Evolutionary conservation across 1,140 invertebrate genomes (phyloP).

Genomic region (Meloidogyne hapla): DNA sequence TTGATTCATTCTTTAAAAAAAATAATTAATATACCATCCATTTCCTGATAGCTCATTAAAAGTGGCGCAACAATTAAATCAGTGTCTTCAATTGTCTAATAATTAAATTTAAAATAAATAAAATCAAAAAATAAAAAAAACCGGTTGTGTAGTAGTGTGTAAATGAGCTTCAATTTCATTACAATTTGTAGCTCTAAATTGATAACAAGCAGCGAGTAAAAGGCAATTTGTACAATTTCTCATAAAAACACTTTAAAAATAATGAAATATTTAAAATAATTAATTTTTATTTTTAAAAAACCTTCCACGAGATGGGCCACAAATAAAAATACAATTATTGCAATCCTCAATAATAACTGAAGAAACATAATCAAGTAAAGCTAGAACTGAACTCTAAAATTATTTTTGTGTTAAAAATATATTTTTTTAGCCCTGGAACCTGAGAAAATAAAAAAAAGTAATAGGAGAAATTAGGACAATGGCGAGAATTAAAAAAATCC

Average conservation of each 20-base stretch:
- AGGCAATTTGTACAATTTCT: constrained; percentile 22
- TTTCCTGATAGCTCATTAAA: constrained; percentile 23
- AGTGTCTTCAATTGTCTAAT: constrained; percentile 25
- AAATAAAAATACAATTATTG: constrained; percentile 20
- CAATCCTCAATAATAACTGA: constrained; percentile 23
- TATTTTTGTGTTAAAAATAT: too few species aligned
- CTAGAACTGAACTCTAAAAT: constrained; percentile 19
- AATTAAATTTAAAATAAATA: not conserved
- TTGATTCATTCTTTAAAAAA: not conserved
- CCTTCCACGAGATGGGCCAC: constrained; percentile 23
- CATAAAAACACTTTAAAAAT: constrained; percentile 14
- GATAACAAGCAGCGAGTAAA: constrained; percentile 23
- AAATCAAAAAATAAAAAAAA: not conserved
- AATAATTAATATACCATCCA: not conserved
- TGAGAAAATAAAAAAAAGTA: not conserved
- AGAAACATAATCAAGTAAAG: constrained; percentile 11
- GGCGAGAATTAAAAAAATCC: too few species aligned
- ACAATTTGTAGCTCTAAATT: constrained; percentile 21
- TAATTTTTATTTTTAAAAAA: not conserved
- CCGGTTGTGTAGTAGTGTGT: constrained; percentile 19
- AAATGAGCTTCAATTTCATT: constrained; percentile 19
- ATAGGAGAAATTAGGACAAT: too few species aligned
- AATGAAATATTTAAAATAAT: not conserved
- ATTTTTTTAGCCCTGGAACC: too few species aligned
- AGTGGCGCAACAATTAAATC: constrained; percentile 22